Conservation (phyloP, 2,888 invertebrate species). For the Salticus scenicus region DNA sequence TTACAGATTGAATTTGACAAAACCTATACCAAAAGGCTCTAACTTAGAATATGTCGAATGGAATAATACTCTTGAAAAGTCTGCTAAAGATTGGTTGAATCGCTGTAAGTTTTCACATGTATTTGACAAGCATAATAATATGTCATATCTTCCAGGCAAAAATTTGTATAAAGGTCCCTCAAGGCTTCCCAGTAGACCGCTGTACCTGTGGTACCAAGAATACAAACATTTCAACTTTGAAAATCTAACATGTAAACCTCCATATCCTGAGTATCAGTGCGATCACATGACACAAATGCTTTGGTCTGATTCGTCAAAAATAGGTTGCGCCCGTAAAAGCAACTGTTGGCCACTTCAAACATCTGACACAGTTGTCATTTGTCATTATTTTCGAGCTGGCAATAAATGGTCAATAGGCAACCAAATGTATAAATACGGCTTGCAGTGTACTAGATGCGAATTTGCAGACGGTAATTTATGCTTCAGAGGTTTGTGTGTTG, state of each 20-base stretch:
- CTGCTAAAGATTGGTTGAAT: background rate
- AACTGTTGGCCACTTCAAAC: background rate
- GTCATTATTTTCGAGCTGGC: constrained; percentile 22
- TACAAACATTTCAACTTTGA: background rate
- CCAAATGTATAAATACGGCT: background rate
- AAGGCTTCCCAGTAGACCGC: background rate
- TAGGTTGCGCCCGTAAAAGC: constrained; percentile 5
- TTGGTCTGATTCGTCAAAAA: background rate
- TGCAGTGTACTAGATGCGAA: constrained; percentile 17
- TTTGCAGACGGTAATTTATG: constrained; percentile 1
- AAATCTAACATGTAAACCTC: background rate
- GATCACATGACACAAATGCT: constrained; percentile 21
- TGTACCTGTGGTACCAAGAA: constrained; percentile 3
- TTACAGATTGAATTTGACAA: constrained; percentile 13
- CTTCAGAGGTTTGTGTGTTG: constrained; percentile 19
- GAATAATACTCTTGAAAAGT: constrained; percentile 21
- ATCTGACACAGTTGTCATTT: background rate
- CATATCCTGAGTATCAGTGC: background rate
- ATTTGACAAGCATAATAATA: background rate
- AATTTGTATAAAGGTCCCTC: constrained; percentile 15
- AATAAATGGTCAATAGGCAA: no score
- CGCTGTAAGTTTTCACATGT: constrained; percentile 1
- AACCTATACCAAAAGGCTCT: background rate
- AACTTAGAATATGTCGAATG: constrained; percentile 20
- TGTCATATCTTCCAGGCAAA: background rate